These are phyloP conservation scores for Malurus elegans DNA, from an alignment of 2,113 vertebrate species.

Conservation along the genomic window DNA sequence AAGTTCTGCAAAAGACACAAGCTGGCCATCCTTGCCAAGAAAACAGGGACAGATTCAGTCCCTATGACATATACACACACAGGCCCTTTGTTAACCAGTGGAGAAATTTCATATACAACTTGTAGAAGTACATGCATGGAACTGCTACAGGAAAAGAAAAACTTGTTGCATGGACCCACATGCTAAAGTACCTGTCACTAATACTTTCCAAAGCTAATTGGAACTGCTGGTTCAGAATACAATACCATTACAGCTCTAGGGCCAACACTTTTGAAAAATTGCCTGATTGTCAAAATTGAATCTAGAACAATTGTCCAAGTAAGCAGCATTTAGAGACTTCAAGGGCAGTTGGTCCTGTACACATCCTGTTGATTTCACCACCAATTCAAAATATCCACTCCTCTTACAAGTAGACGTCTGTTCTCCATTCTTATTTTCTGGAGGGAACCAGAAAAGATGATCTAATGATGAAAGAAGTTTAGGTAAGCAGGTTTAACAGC, in stretches of 20 bases:
- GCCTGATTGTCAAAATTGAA: not conserved
- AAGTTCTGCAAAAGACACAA: not conserved
- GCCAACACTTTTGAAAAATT: not conserved
- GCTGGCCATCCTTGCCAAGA: not conserved
- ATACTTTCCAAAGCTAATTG: not conserved
- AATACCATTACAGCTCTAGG: not conserved
- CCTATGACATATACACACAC: not conserved
- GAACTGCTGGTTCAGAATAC: not conserved
- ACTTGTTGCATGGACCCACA: not conserved
- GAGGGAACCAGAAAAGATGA: not conserved
- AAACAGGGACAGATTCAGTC: not conserved
- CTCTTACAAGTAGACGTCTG: not conserved
- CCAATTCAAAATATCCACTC: not conserved
- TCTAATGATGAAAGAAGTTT: not conserved
- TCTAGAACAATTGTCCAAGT: not conserved
- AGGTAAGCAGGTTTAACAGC: not conserved
- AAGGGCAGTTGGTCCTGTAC: not conserved
- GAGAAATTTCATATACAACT: not conserved
- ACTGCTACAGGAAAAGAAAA: not conserved
- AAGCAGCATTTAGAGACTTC: not conserved
- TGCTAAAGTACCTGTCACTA: not conserved
- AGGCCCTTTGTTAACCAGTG: not conserved
- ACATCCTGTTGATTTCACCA: not conserved
- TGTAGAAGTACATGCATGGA: not conserved
- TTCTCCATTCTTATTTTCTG: not conserved